Evolutionary conservation across 2,113 vertebrate species (phyloP), one percentile per base, ranked within the genome.

Genomic region (Colistium nudipinnis): DNA sequence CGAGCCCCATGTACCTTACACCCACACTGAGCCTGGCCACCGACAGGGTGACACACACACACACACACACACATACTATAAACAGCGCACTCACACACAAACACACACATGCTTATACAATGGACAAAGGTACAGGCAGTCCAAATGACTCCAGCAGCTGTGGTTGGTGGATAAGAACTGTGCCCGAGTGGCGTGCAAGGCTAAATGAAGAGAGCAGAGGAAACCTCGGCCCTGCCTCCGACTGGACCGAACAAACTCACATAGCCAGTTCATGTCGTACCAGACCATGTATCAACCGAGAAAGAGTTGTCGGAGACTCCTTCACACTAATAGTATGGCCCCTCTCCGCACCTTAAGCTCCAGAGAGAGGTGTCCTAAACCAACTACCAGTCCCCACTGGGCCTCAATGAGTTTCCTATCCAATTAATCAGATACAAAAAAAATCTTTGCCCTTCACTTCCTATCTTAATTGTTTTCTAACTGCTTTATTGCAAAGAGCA

Each of bases 101-200:
- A 81, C 68, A 77, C 64, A 70, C 36, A 74, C 62, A 64, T 0
- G 25, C 61, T 66, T 28, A 82, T 54, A 91, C 89, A 90, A 91
- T 88, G 84, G 81, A 91, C 83, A 89, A 88, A 87, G 80, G 82
- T 68, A 14, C 25, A 74, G 65, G 56, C 53, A 7, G 67, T 72
- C 78, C 63, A 84, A 90, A 84, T 77, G 77, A 82, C 74, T 76
- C 52, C 63, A 88, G 84, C 90, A 90, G 89, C 87, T 91, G 86
- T 88, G 79, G 54, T 74, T 47, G 39, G 66, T 81, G 82, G 73
- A 88, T 82, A 84, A 78, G 67, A 77, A 68, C 63, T 38, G 65
- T 57, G 78, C 66, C 71, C 76, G 56, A 83, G 85, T 65, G 82
- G 74, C 78, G 83, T 83, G 47, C 25, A 25, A 79, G 80, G 63